Conservation (phyloP, 1,140 invertebrate genomes). For the Heliconius hewitsoni region DNA sequence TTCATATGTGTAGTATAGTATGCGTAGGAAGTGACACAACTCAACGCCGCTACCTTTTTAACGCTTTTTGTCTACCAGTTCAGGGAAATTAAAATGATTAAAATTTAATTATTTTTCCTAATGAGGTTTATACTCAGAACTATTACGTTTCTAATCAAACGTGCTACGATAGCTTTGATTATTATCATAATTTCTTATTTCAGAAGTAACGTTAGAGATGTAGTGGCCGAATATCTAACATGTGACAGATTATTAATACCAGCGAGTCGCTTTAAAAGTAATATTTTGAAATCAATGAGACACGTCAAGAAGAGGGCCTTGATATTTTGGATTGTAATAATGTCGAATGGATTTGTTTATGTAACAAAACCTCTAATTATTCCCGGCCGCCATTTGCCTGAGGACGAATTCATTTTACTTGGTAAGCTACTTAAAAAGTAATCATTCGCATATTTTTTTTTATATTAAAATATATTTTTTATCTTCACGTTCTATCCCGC, state of each 20-base stretch:
- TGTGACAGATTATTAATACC: constrained; percentile 11
- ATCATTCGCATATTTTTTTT: background rate
- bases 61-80: no score
- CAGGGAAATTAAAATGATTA: no score
- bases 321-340: constrained; percentile 40
- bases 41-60: no score
- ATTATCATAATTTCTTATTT: background rate
- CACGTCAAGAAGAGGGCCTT: constrained; percentile 41
- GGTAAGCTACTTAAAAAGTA: constrained; percentile 6
- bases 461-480: background rate
- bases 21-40: no score
- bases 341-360: constrained; percentile 40
- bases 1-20: no score
- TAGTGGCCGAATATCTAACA: constrained; percentile 8
- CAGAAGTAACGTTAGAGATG: constrained; percentile 7
- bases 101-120: no score
- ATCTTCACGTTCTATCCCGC: no score
- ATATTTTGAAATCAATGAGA: background rate
- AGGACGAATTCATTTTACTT: constrained; percentile 31
- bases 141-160: no score
- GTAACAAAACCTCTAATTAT: constrained; percentile 33
- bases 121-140: no score
- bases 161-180: no score
- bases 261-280: background rate
- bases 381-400: constrained; percentile 38